These are phyloP conservation scores for Globia sparganii DNA, from an alignment of 2,888 invertebrate genomes.

Conservation along the genomic window DNA sequence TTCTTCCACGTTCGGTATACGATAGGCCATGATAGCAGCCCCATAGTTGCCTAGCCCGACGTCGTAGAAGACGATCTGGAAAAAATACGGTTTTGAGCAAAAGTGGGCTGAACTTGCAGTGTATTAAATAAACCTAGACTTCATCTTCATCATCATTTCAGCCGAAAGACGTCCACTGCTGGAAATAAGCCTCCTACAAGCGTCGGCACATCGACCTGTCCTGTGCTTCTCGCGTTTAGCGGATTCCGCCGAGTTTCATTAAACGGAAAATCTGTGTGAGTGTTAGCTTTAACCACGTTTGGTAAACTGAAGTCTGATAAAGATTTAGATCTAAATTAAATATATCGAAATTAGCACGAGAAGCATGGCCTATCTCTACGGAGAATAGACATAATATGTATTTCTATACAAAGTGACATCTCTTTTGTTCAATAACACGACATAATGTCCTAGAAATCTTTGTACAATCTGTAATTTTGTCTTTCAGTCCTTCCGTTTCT, in stretches of 20 bases:
- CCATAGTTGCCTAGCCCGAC: constrained; percentile 86
- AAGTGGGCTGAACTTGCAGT: neutral
- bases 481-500: too few species aligned
- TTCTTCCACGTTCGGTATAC: constrained; percentile 82
- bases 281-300: neutral
- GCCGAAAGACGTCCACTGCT: neutral
- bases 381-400: too few species aligned
- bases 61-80: constrained; percentile 83
- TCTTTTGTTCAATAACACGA: too few species aligned
- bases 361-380: too few species aligned
- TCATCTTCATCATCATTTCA: neutral
- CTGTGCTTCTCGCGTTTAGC: neutral
- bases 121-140: neutral
- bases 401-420: too few species aligned
- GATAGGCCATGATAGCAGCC: constrained; percentile 84
- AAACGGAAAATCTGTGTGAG: neutral
- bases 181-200: neutral
- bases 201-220: neutral
- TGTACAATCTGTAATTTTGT: too few species aligned
- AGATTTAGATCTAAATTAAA: neutral
- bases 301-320: neutral
- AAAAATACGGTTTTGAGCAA: neutral
- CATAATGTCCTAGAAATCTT: too few species aligned
- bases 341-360: neutral
- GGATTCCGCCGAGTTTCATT: neutral